Percentiles rank a stretch among this genome's conserved stretches.
These are phyloP conservation scores for Tolypeutes matacus DNA, from an alignment of 2,797 vertebrate species.

Conservation along the genomic window DNA sequence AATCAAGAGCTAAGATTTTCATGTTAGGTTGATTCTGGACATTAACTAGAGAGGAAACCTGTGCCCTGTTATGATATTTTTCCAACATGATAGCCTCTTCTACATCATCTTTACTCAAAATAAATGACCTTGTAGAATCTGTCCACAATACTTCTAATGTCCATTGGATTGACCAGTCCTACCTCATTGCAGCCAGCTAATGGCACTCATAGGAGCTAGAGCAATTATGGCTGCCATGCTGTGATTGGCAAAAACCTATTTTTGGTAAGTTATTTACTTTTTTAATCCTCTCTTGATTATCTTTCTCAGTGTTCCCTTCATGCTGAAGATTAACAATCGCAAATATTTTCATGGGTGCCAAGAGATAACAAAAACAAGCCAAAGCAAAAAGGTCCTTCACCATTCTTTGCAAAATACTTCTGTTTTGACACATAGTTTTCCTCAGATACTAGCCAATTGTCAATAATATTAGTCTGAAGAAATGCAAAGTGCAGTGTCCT, in stretches of 20 bases:
- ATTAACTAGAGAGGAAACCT: neutral
- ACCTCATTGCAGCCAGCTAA: too few relatives aligned
- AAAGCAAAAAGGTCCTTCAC: too few relatives aligned
- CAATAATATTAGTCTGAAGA: too few relatives aligned
- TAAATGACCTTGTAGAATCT: too few relatives aligned
- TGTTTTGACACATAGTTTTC: too few relatives aligned
- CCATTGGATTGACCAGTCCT: neutral
- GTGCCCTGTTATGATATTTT: neutral
- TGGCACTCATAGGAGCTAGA: too few relatives aligned
- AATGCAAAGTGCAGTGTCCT: too few relatives aligned
- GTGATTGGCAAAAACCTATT: neutral
- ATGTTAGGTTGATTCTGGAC: neutral
- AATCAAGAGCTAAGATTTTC: neutral
- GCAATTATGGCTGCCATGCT: neutral
- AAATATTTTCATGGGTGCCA: neutral
- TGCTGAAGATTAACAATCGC: neutral
- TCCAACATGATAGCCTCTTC: neutral
- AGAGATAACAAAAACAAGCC: too few relatives aligned
- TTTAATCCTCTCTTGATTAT: neutral
- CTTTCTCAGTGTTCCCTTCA: neutral
- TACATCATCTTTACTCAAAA: neutral
- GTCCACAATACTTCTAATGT: neutral
- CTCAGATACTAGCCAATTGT: too few relatives aligned
- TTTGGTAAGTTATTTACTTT: neutral
- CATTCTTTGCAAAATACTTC: too few relatives aligned